Conservation (phyloP, 2,888 invertebrate genomes). For the Diarsia rubi region DNA sequence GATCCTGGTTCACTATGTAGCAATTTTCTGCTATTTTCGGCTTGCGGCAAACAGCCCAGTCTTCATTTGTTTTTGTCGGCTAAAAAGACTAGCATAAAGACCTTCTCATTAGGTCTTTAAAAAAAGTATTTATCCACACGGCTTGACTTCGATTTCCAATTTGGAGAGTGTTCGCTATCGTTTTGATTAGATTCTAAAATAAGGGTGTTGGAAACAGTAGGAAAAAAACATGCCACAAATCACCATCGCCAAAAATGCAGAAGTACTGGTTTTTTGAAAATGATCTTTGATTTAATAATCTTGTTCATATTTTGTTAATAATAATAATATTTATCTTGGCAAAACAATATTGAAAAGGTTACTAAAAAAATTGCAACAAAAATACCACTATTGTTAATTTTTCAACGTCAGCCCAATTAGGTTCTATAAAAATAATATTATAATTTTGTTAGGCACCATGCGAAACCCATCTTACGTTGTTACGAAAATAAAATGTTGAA, state of each 20-base stretch:
- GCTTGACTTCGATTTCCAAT: background rate
- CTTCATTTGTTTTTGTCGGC: no score
- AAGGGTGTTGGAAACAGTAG: background rate
- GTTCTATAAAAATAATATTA: background rate
- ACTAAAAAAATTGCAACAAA: no score
- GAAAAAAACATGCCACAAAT: no score
- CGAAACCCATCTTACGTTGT: background rate
- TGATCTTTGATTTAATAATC: background rate
- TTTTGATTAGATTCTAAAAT: background rate
- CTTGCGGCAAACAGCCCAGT: no score
- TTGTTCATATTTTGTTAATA: background rate
- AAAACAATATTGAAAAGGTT: background rate
- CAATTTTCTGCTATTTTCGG: no score
- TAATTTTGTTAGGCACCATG: background rate
- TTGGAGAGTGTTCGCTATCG: no score
- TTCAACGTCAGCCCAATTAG: slow-evolving; percentile 1
- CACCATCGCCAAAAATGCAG: background rate
- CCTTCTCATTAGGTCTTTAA: background rate
- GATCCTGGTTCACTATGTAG: no score
- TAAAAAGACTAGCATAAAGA: background rate
- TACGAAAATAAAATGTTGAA: background rate
- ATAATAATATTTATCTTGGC: background rate
- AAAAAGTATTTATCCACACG: background rate
- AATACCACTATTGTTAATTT: background rate
- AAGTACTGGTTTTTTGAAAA: background rate